Conservation (phyloP, 2,888 invertebrate species). For the Torymus tubicola region DNA sequence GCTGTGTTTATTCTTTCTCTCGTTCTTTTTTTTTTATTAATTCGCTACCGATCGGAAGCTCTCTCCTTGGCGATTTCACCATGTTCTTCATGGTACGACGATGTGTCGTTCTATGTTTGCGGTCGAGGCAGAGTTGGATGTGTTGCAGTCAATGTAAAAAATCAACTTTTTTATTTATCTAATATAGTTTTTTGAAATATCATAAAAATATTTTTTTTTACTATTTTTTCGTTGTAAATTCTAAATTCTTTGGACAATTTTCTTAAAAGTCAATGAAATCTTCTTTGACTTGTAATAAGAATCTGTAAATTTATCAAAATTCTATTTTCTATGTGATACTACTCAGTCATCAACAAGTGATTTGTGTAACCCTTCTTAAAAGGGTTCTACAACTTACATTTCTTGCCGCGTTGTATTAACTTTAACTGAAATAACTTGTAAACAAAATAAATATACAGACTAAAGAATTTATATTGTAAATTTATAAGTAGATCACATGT, state of each 20-base stretch:
- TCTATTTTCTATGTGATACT: slow-evolving; percentile 47
- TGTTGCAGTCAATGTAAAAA: slow-evolving; percentile 46
- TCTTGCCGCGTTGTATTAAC: slow-evolving; percentile 19
- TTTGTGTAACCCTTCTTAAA: slow-evolving; percentile 15
- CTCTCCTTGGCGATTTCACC: slow-evolving; percentile 17
- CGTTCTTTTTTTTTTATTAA: background rate
- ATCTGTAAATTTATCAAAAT: slow-evolving; percentile 3
- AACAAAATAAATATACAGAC: slow-evolving; percentile 45
- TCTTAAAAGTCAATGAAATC: too few relatives aligned
- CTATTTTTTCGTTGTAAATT: background rate
- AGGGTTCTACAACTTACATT: slow-evolving; percentile 5
- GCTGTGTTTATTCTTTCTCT: background rate
- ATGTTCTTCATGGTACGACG: slow-evolving; percentile 10
- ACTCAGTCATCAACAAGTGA: slow-evolving; percentile 42
- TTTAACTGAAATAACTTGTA: slow-evolving; percentile 19
- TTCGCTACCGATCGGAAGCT: background rate
- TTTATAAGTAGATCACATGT: slow-evolving; percentile 29
- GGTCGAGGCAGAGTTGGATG: slow-evolving; percentile 27
- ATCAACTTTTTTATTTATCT: slow-evolving; percentile 33
- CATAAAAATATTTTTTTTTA: slow-evolving; percentile 2
- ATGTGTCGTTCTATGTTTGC: slow-evolving; percentile 42
- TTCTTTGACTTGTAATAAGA: too few relatives aligned
- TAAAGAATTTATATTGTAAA: slow-evolving; percentile 27
- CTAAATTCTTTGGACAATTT: background rate
- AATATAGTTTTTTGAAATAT: slow-evolving; percentile 36